phyloP scores from a whole-genome alignment of 2,113 vertebrate genomes.

The Acanthochromis polyacanthus region DNA sequence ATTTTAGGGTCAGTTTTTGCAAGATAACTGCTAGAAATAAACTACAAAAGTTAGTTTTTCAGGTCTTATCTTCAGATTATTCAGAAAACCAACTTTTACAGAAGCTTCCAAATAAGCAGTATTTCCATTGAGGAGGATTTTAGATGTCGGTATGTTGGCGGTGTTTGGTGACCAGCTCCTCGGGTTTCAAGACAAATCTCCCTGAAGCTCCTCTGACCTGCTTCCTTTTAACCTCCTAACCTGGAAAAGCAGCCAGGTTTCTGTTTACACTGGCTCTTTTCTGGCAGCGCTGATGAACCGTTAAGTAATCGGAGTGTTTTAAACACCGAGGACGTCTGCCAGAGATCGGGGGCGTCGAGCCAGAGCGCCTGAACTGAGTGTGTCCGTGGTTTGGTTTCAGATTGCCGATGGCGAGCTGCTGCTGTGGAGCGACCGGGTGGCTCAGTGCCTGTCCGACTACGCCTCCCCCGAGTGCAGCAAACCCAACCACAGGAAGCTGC shows the following conservation, averaged over 20 bases:
- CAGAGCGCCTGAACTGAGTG: neutral
- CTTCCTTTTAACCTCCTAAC: constrained; percentile 1
- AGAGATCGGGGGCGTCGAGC: too few relatives aligned
- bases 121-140: too few relatives aligned
- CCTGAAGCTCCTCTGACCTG: neutral
- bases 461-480: constrained; percentile 96
- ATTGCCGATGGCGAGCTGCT: constrained; percentile 90
- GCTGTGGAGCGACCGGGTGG: constrained; percentile 93
- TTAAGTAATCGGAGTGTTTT: constrained; percentile 3
- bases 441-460: constrained; percentile 93
- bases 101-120: too few relatives aligned
- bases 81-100: too few relatives aligned
- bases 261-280: neutral
- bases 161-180: constrained; percentile 3
- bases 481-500: constrained; percentile 93
- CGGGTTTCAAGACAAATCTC: constrained; percentile 19
- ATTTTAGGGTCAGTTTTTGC: too few relatives aligned
- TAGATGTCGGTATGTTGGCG: neutral
- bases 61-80: too few relatives aligned
- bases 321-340: neutral
- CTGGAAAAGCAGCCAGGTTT: constrained; percentile 5
- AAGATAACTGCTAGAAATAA: too few relatives aligned
- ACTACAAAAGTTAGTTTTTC: too few relatives aligned
- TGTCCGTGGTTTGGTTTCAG: constrained; percentile 76
- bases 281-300: too few relatives aligned